Evolutionary conservation across 2,113 vertebrate species (phyloP).

Genomic region (Lepus europaeus): DNA sequence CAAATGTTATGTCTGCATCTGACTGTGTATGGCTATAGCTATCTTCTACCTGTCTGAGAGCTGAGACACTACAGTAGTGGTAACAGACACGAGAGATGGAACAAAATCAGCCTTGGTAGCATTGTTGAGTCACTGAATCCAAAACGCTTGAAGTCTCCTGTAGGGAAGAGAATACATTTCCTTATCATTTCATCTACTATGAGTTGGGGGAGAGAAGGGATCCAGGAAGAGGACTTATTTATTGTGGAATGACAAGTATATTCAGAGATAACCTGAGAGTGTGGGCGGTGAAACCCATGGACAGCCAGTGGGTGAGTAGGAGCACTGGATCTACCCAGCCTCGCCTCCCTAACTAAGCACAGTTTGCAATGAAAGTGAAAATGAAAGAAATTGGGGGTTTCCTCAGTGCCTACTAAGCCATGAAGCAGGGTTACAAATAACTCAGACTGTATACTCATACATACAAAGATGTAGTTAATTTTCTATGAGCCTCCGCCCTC

Average conservation of each 20-base stretch:
- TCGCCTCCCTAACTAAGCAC: background rate
- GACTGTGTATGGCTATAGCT: background rate
- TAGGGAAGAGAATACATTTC: background rate
- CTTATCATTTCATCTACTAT: background rate
- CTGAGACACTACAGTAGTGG: background rate
- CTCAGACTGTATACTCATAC: background rate
- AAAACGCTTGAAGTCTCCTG: background rate
- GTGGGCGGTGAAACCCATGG: background rate
- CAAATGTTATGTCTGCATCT: background rate
- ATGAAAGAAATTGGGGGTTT: background rate
- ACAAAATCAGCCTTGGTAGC: background rate
- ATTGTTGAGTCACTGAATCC: background rate
- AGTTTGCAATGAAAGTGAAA: slow-evolving; percentile 46
- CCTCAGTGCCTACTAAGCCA: background rate
- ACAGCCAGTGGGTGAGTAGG: background rate
- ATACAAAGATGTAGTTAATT: slow-evolving; percentile 34
- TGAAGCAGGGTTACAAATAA: slow-evolving; percentile 35
- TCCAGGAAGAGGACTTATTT: background rate
- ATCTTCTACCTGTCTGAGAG: background rate
- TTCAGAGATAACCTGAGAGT: background rate
- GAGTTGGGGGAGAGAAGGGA: background rate
- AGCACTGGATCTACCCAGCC: background rate
- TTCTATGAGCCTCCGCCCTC: slow-evolving; percentile 52
- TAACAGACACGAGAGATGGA: background rate
- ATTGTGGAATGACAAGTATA: background rate